These are phyloP conservation scores for Eubucco bourcierii DNA, from an alignment of 2,113 vertebrate species.

Conservation along the genomic window DNA sequence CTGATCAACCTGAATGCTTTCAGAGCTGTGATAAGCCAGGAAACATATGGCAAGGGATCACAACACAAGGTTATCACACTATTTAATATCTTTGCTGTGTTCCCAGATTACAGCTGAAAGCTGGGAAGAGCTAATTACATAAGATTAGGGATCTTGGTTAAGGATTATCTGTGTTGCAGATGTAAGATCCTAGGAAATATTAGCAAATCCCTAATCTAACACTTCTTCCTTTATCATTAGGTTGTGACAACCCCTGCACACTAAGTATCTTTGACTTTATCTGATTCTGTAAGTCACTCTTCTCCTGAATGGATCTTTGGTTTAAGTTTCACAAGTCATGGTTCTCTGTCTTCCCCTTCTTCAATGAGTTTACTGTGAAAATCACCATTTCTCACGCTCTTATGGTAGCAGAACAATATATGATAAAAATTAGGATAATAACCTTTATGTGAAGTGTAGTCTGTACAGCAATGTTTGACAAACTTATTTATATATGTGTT, in stretches of 20 bases:
- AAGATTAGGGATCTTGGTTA: neutral
- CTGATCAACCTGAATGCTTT: neutral
- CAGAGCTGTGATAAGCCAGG: neutral
- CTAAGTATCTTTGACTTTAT: neutral
- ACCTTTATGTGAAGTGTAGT: neutral
- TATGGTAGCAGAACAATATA: neutral
- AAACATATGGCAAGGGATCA: neutral
- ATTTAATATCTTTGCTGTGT: neutral
- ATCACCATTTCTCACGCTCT: neutral
- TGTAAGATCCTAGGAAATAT: neutral
- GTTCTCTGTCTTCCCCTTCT: neutral
- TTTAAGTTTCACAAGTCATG: neutral
- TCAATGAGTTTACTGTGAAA: neutral
- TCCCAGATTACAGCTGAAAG: neutral
- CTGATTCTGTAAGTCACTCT: neutral
- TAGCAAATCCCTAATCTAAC: neutral
- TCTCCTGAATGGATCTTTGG: neutral
- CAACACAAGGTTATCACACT: rapidly evolving
- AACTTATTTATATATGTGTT: neutral
- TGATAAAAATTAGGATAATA: neutral
- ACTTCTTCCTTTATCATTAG: neutral
- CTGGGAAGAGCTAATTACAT: neutral
- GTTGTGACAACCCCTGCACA: neutral
- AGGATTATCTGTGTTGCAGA: neutral
- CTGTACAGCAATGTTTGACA: neutral